Base-by-base conservation (phyloP, 2,888 invertebrate species). In the Melikaiella ostensackeni region DNA sequence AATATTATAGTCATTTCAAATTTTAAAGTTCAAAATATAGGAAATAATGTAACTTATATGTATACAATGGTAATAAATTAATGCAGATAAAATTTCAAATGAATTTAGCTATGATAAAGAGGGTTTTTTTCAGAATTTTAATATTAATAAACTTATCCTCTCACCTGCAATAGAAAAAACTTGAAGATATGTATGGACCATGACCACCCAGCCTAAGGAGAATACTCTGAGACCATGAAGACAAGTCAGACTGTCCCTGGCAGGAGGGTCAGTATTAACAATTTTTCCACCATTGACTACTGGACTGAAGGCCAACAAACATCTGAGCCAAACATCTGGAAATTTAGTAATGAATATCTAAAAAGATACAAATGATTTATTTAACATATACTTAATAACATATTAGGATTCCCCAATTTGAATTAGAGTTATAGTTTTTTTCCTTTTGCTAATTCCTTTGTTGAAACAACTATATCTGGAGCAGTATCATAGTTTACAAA, bases 141-240 rank as follows among this genome's bases (percentile, higher is more conserved):
- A n/a, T 50, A 9, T 9, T 50, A 2, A n/a, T 57, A 11, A 57
- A 24, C 5, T 24, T 59, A 21, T 27, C 16, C 42, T 61, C 61
- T 75, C 86, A 93, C 93, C 93, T 77, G 96, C 95, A 73, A 97
- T 95, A 84, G 95, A 94, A 91, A 96, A 97, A 84, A 97, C 94
- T 84, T 96, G 95, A 80, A 97, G 92, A 91, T 97, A 97, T 0
- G 96, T 96, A 90, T 97, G 96, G 55, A 97, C 96, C 94, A 97
- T 93, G 84, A 97, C 96, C 75, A 96, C 96, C 96, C 96, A 97
- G 11, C 95, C 93, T 77, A 96, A 94, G 2, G 96, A 96, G 87
- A 96, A 92, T 77, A 96, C 96, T 63, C 96, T 93, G 85, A 96
- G 92, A 30, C 96, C 96, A 86, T 96, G 96, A 62, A 96, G 93